Evolutionary conservation across 2,113 vertebrate species (phyloP).

Genomic region (Diadophis punctatus): DNA sequence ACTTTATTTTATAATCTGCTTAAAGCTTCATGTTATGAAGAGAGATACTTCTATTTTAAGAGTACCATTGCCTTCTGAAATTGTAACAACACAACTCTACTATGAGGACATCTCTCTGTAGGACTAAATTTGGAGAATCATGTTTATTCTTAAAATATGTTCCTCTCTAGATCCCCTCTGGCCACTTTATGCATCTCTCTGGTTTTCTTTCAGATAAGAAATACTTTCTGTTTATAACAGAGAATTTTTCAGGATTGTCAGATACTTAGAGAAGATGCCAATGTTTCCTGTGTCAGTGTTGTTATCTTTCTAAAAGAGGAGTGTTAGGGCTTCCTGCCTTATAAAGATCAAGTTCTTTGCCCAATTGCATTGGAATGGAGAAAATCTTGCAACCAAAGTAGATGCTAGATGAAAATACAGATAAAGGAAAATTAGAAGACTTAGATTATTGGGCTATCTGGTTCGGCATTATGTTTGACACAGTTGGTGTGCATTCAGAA

Average conservation of each 20-base stretch:
- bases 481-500: not conserved
- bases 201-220: slow-evolving; percentile 52
- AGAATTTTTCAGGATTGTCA: slow-evolving; percentile 26
- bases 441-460: not conserved
- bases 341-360: slow-evolving; percentile 39
- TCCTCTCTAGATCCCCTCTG: slow-evolving; percentile 13
- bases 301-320: slow-evolving; percentile 24
- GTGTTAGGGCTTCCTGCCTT: slow-evolving; percentile 28
- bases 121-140: not conserved
- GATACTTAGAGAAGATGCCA: slow-evolving; percentile 43
- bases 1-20: not conserved
- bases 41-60: not conserved
- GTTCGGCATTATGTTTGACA: not conserved
- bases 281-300: slow-evolving; percentile 36
- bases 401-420: not conserved
- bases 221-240: slow-evolving; percentile 39
- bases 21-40: not conserved
- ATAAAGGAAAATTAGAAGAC: not conserved
- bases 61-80: not conserved
- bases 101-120: not conserved
- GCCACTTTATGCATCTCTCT: slow-evolving; percentile 33
- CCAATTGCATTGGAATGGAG: not conserved
- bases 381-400: not conserved
- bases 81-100: not conserved
- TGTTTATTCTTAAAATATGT: slow-evolving; percentile 37